Conservation (phyloP, 1,140 invertebrate genomes). For the Bombus polaris region DNA sequence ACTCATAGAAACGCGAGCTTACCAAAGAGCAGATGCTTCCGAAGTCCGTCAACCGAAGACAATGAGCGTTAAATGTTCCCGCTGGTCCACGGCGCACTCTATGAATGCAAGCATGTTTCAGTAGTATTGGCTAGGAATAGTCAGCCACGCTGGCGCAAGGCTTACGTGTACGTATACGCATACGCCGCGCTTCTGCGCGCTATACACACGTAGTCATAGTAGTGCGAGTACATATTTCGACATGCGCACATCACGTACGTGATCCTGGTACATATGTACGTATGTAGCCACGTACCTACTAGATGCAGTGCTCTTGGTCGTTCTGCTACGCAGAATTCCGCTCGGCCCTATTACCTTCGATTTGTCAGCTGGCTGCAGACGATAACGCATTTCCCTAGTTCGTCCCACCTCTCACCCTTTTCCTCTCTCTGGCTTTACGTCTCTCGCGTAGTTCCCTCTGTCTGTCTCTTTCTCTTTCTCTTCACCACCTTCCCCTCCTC, state of each 20-base stretch:
- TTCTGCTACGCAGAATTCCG: slow-evolving; percentile 72
- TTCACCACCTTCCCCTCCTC: slow-evolving; percentile 6
- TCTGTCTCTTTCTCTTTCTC: slow-evolving; percentile 58
- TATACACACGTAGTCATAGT: slow-evolving; percentile 63
- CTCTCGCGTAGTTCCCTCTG: slow-evolving; percentile 41
- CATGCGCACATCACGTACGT: slow-evolving; percentile 62
- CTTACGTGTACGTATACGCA: background rate
- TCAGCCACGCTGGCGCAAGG: slow-evolving; percentile 17
- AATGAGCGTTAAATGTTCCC: slow-evolving; percentile 38
- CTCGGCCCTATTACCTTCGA: slow-evolving; percentile 78
- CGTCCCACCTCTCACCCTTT: slow-evolving; percentile 64
- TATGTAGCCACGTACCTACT: slow-evolving; percentile 69
- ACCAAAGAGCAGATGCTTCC: background rate
- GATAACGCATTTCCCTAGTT: slow-evolving; percentile 76
- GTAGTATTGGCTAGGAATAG: slow-evolving; percentile 51
- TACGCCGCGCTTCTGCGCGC: slow-evolving; percentile 22
- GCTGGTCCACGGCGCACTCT: slow-evolving; percentile 3
- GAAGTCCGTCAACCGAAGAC: slow-evolving; percentile 39
- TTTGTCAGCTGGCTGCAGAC: slow-evolving; percentile 78
- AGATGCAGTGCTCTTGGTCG: slow-evolving; percentile 67
- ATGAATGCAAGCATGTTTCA: slow-evolving; percentile 46
- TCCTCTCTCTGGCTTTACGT: slow-evolving; percentile 58
- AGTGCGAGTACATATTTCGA: slow-evolving; percentile 47
- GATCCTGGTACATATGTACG: slow-evolving; percentile 67
- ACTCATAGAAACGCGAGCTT: background rate